A percentile compares a stretch with the other conserved stretches of the same genome.
Conservation (phyloP, 2,797 vertebrate genomes). For the Enteromius afrohamiltoni region DNA sequence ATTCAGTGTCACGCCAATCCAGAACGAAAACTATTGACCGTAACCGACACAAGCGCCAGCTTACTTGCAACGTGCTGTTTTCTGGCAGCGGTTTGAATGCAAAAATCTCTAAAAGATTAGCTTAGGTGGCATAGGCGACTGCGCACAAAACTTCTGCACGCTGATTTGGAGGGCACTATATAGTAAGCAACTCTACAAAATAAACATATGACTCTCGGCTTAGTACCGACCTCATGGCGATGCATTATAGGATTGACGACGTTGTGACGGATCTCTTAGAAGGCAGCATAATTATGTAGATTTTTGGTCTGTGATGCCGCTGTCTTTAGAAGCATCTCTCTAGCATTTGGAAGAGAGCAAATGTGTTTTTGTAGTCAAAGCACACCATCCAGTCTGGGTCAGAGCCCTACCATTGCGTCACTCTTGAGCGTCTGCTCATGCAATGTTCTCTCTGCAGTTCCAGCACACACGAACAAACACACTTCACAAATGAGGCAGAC, state of each 20-base stretch:
- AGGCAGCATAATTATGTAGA: background rate
- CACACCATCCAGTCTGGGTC: slow-evolving; percentile 33
- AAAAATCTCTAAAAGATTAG: slow-evolving; percentile 5
- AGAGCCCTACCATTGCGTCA: slow-evolving; percentile 42
- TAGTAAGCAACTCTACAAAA: background rate
- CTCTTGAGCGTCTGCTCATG: slow-evolving; percentile 46
- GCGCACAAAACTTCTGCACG: background rate
- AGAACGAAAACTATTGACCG: slow-evolving; percentile 21
- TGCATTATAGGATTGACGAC: background rate
- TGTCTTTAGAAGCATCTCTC: background rate
- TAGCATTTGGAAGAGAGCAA: slow-evolving; percentile 2
- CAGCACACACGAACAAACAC: slow-evolving; percentile 35
- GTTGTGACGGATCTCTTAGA: slow-evolving; percentile 5
- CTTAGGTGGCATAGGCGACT: background rate
- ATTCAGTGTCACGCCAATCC: background rate
- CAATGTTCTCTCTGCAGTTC: slow-evolving; percentile 38
- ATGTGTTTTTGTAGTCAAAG: slow-evolving; percentile 44
- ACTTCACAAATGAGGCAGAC: slow-evolving; percentile 36
- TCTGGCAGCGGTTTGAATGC: background rate
- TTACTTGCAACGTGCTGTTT: background rate
- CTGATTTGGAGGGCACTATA: background rate
- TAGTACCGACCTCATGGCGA: background rate
- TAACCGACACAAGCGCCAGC: background rate
- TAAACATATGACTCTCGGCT: background rate
- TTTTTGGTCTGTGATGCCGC: background rate